Evolutionary conservation across 2,797 vertebrate genomes (phyloP), one percentile per base, ranked within the genome.

Genomic region (Sebastes umbrosus): DNA sequence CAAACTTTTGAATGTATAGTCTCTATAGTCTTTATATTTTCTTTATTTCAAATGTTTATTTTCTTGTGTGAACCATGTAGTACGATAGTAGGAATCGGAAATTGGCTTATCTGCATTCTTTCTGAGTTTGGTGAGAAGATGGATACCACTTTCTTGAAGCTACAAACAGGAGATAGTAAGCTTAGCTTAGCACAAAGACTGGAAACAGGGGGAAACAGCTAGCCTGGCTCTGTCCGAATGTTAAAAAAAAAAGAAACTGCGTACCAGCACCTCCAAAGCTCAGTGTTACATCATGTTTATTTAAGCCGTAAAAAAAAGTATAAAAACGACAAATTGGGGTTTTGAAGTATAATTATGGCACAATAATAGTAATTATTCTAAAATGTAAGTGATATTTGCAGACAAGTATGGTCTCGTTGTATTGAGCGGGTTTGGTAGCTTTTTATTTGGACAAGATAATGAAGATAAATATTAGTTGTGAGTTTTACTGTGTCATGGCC

Each of bases 1-100:
- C 60, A 71, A 14, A 75, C 1, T 2, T 78, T 78, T 67, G 20
- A 85, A 80, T 82, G 68, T 77, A 59, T 36, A 36, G 43, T 50
- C 18, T 58, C 3, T 7, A 5, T 71, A n/a, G 39, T 58, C 22
- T 67, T 82, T 31, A 75, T 11, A 16, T 72, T 83, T 73, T 77
- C 60, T 80, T 86, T 71, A 57, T 59, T 63, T 71, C 5, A 10
- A 2, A 2, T 24, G n/a, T 68, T 8, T 55, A 36, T 69, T 25
- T 39, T 69, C 3, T 46, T 18, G 16, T 22, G 27, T 73, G 29
- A 69, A 60, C 32, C 60, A 10, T 70, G n/a, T 32, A 46, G 62
- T 54, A 39, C 1, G 24, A 50, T 11, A 1, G 10, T 29, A 34
- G 2, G 10, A 65, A 36, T 12, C 10, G 2, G 18, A 14, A 25